phyloP scores from a whole-genome alignment of 2,888 invertebrate species.

The Athalia rosae region DNA sequence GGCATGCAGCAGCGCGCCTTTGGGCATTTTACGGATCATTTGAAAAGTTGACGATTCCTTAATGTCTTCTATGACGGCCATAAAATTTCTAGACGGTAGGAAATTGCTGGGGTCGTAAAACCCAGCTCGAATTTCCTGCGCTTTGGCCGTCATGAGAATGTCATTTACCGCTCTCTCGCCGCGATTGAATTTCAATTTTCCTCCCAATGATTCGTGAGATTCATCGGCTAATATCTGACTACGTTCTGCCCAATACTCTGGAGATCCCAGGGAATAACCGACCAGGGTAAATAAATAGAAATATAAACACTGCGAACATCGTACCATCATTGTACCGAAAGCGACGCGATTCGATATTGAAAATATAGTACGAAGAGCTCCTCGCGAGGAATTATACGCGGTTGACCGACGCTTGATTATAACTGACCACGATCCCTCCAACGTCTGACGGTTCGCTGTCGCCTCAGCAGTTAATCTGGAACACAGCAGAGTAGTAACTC shows the following conservation, averaged over 20 bases:
- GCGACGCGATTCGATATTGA: too few relatives aligned
- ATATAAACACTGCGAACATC: background rate
- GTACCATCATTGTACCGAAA: background rate
- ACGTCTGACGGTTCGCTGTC: too few relatives aligned
- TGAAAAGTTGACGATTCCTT: conserved; percentile 79
- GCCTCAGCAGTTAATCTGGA: too few relatives aligned
- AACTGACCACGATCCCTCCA: background rate
- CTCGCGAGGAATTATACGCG: background rate
- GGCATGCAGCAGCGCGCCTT: conserved; percentile 83
- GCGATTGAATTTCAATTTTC: conserved; percentile 73
- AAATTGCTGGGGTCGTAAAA: conserved; percentile 73
- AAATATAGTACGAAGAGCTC: background rate
- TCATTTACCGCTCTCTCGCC: conserved; percentile 77
- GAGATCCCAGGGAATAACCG: background rate
- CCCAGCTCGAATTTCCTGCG: conserved; percentile 74
- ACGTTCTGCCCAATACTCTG: conserved; percentile 66
- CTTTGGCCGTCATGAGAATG: conserved; percentile 78
- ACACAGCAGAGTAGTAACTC: too few relatives aligned
- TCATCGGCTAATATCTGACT: conserved; percentile 75
- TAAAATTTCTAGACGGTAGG: conserved; percentile 81
- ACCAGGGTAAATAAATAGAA: background rate
- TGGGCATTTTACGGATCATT: conserved; percentile 82
- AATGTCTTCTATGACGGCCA: conserved; percentile 78
- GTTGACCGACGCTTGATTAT: background rate
- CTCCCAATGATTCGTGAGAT: conserved; percentile 75